Base-by-base conservation (phyloP, 2,888 invertebrate species). In the Dendrolimus houi region DNA sequence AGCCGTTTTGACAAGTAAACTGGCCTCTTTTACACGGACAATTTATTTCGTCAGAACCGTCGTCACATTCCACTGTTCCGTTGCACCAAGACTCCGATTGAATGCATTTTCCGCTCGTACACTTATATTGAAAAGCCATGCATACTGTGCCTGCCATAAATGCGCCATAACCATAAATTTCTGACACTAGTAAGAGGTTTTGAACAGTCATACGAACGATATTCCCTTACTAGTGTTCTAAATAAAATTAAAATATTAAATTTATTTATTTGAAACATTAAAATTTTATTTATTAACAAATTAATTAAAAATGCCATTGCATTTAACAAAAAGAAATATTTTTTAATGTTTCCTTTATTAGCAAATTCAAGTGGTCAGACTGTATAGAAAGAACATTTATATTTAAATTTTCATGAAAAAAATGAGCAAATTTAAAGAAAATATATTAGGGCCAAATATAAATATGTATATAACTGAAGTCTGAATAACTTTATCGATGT, bases 71-170 rank as follows among this genome's bases (percentile, higher is more conserved):
- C 59, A 59, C 65, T 17, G 81, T 84, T 56, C 89, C 86, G 74
- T 94, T 92, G 81, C 92, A 92, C 61, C 85, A 69, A 57, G 87
- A 82, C 55, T 87, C 87, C 52, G 84, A 80, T 64, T 85, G 82
- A 65, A 94, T 91, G 85, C 94, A 94, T 72, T 91, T 85, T 76
- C 94, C 94, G 74, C 89, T 92, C 74, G 90, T 83, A 87, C 95
- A 95, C 72, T 92, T 90, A 92, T 93, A 94, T 75, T 88, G 75
- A 85, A 81, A 86, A 87, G 90, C 87, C 89, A 89, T 88, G 90
- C 90, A 89, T 77, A 77, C 68, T 77, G 82, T 78, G 83, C 87
- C 87, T 87, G 88, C 81, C 83, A 68, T 85, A 81, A 68, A 78
- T 76, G 70, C 72, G 70, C 87, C 87, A 74, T 81, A 84, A 85